These are phyloP conservation scores for Rhinophrynus dorsalis DNA, from an alignment of 2,797 vertebrate species.

Conservation along the genomic window DNA sequence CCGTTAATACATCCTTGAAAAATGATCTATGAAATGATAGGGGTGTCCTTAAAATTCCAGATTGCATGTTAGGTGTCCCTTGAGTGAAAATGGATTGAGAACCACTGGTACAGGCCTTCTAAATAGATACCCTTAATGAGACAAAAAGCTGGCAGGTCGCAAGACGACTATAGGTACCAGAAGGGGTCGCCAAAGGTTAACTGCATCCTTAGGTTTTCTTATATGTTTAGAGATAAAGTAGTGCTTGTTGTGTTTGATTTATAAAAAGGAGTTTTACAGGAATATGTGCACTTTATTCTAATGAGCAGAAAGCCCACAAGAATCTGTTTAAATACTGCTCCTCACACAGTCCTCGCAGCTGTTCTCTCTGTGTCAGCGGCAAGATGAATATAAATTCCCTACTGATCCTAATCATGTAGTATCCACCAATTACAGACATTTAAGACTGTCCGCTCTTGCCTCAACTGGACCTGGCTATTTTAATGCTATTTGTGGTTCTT, in stretches of 20 bases:
- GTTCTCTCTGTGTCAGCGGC: slow-evolving; percentile 24
- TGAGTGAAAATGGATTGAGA: too few relatives aligned
- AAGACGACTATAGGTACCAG: too few relatives aligned
- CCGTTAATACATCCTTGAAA: too few relatives aligned
- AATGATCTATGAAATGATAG: too few relatives aligned
- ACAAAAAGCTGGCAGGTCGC: too few relatives aligned
- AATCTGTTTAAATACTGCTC: slow-evolving; percentile 22
- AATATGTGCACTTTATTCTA: slow-evolving; percentile 10
- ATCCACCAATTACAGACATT: slow-evolving; percentile 28
- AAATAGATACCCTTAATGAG: too few relatives aligned
- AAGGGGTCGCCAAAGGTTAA: too few relatives aligned
- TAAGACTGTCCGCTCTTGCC: slow-evolving; percentile 12
- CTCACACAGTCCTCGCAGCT: slow-evolving; percentile 29
- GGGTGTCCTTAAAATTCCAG: too few relatives aligned
- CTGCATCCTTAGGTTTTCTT: too few relatives aligned
- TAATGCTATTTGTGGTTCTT: slow-evolving; percentile 16
- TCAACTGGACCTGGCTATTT: slow-evolving; percentile 16
- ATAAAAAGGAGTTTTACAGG: slow-evolving; percentile 3
- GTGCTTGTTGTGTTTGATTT: slow-evolving; percentile 29
- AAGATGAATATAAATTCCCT: slow-evolving; percentile 17
- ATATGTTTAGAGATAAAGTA: neutral
- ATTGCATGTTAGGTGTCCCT: too few relatives aligned
- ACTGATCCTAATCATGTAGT: slow-evolving; percentile 25
- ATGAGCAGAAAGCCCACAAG: slow-evolving; percentile 20
- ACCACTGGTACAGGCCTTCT: too few relatives aligned